These are phyloP conservation scores for Drosophila funebris DNA, from an alignment of 1,140 invertebrate genomes.

Conservation along the genomic window DNA sequence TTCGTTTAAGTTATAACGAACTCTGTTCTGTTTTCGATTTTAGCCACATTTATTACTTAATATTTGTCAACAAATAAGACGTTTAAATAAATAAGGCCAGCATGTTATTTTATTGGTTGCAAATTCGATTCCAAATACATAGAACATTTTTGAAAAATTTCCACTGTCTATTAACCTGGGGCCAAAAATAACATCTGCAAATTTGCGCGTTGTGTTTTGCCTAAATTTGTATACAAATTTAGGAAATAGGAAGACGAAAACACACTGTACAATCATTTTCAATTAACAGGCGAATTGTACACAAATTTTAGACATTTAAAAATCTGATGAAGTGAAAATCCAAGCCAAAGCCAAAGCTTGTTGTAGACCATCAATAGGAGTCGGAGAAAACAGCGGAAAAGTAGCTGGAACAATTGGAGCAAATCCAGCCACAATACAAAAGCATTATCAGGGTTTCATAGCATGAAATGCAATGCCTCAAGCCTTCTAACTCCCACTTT, in stretches of 20 bases:
- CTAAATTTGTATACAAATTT: background rate
- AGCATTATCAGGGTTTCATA: slow-evolving; percentile 39
- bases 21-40: background rate
- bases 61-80: slow-evolving; percentile 50
- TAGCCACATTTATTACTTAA: slow-evolving; percentile 50
- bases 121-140: slow-evolving; percentile 31
- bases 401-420: slow-evolving; percentile 26
- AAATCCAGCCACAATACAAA: slow-evolving; percentile 24
- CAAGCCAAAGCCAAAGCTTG: background rate
- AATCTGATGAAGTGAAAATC: slow-evolving; percentile 6
- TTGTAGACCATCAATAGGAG: background rate
- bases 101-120: slow-evolving; percentile 34
- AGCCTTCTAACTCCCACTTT: slow-evolving; percentile 8
- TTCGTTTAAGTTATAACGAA: background rate
- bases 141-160: slow-evolving; percentile 27
- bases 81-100: slow-evolving; percentile 25
- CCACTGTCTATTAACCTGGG: slow-evolving; percentile 5
- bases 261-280: background rate
- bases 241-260: background rate
- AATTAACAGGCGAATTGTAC: slow-evolving; percentile 26
- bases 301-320: slow-evolving; percentile 19
- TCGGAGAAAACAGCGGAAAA: background rate
- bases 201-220: background rate
- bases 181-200: slow-evolving; percentile 26
- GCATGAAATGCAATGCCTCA: slow-evolving; percentile 23